Base-by-base conservation (phyloP, 2,888 invertebrate genomes). In the Phymatocera aterrima region DNA sequence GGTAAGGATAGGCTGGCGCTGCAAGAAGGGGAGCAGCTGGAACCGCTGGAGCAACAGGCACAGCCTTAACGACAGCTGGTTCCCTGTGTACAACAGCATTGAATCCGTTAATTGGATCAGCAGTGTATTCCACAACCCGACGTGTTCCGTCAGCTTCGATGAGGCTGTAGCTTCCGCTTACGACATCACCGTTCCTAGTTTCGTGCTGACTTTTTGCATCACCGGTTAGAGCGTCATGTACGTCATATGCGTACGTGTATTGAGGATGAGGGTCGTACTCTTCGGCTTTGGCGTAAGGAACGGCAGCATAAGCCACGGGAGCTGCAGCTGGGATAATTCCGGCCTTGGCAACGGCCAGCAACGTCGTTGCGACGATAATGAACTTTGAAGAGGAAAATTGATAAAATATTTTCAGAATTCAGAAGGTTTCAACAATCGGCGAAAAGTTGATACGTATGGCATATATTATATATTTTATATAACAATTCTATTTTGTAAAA, bases 91-190 rank as follows among this genome's bases (percentile, higher is more conserved):
- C 89, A 4, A 89, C 85, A 2, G 89, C 89, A 79, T 89, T 89
- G 79, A 89, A 89, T 65, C 89, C 89, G 78, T 90, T 89, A 43
- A 89, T 78, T 1, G 89, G 84, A 78, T 90, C 90, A 0, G 89
- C 89, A 0, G 85, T 85, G 80, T 89, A 89, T 43, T 89, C 88
- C 61, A 89, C 89, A 54, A 87, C 81, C 18, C 89, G 83, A 10
- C 88, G 84, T 4, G 88, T 89, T 15, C 89, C 89, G 28, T 89
- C 89, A 28, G 89, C 88, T 79, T 89, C 89, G 78, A 89, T 88
- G 43, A 89, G 81, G 77, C 88, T 88, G 80, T 89, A 89, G 61
- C 88, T 87, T 57, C 89, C 89, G 57, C 83, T 87, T 8, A 89
- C 89, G 4, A 88, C 82, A 60, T 89, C 89, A 3, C 89, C 89